These are phyloP conservation scores for Lithophane ornitopus DNA, from an alignment of 2,888 invertebrate species.

Conservation along the genomic window DNA sequence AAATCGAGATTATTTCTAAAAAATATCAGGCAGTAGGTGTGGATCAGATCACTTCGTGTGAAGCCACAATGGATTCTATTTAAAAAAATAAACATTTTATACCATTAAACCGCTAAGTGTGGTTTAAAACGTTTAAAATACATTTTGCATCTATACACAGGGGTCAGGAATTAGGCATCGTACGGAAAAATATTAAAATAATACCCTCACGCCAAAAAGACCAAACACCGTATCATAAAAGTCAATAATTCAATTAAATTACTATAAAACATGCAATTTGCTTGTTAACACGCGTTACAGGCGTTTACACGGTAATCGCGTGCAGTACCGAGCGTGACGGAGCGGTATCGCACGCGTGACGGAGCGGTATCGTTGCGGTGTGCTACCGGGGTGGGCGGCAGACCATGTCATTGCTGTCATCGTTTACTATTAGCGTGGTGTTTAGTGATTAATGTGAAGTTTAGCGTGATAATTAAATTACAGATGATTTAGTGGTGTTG, in stretches of 20 bases:
- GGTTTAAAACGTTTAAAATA: no score
- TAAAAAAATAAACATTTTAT: no score
- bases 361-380: conserved; percentile 62
- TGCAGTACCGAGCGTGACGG: conserved; percentile 83
- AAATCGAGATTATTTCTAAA: no score
- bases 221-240: conserved; percentile 39
- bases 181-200: not conserved
- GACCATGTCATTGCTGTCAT: conserved; percentile 68
- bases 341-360: conserved; percentile 65
- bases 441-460: conserved; percentile 30
- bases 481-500: conserved; percentile 21
- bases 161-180: not conserved
- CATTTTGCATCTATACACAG: no score
- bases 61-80: no score
- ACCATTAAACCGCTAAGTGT: no score
- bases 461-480: conserved; percentile 3
- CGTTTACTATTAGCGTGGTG: conserved; percentile 20
- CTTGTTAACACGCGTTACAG: conserved; percentile 71
- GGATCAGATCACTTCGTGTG: no score
- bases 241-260: conserved; percentile 64
- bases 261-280: conserved; percentile 58
- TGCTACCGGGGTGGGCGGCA: conserved; percentile 66
- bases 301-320: conserved; percentile 81
- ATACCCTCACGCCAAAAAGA: conserved; percentile 9
- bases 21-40: no score